Evolutionary conservation across 2,797 vertebrate species (phyloP), one percentile per base, ranked within the genome.

Genomic region (Dromococcyx pavoninus): DNA sequence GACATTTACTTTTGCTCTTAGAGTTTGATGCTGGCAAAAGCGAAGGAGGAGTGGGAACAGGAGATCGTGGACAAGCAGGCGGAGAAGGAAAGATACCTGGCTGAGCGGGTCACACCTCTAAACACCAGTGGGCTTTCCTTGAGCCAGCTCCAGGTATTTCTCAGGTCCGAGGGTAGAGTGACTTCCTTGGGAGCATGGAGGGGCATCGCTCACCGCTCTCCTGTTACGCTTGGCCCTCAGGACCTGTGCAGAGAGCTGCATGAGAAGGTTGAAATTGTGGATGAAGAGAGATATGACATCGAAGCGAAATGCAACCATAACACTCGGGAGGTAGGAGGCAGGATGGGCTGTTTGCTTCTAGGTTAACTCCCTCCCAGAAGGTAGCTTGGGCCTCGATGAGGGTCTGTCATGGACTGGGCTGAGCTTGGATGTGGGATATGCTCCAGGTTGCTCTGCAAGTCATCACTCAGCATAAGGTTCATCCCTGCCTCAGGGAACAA

Each of bases 1-100:
- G 54, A 74, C 17, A 6, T 48, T 30, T 37, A 9, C 54, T 19
- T 65, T 60, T 61, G 19, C 22, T 67, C 1, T 0, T 62, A 99
- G 99, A 99, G 99, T 96, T 91, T 99, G 98, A 98, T 99, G 99
- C 98, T 99, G 71, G 99, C 99, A 71, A 99, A 98, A 90, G 99
- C 99, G 0, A 99, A 98, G 89, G 99, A 99, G 77, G 98, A 98
- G 67, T 98, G 99, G 97, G 99, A 99, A 27, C 98, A 99, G 93
- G 99, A 99, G 92, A 85, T 98, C 3, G 96, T 98, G 78, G 99
- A 99, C 32, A 99, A 98, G 27, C 98, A 99, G 85, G 97, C 98
- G 7, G 98, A 99, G 97, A 99, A 99, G 93, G 87, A 93, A 44
- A 97, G 97, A 39, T 99, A 99, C 95, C 98, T 99, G 95, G 97